Evolutionary conservation across 64 coral and sea anemone species (phyloP), one percentile per base, ranked within the genome.

Genomic region (Dendronephthya gigantea): DNA sequence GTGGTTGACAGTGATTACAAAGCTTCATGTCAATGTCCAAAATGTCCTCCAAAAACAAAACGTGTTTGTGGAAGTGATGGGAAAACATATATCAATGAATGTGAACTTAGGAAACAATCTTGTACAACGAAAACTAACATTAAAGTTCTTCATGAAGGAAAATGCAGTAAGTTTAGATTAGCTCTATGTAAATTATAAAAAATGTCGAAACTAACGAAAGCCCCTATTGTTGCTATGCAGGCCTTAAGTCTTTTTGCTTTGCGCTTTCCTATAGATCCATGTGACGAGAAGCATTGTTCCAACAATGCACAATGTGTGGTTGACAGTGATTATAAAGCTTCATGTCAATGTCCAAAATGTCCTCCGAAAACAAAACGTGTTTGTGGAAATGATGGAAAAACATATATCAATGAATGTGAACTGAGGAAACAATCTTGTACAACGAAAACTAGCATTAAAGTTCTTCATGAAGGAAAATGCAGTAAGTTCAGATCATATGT

Each of bases 391-490:
- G 14, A 74, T 74, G 68, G 68, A 74, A 74, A 74, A 15, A 74
- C 68, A 30, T 74, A 74, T 35, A 3, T 30, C 1, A 74, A 74
- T 35, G 68, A 74, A 70, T 70, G 66, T 70, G 66, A 70, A 70
- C 30, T 70, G 30, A 8, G 25, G 25, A 70, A 31, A 70, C 6
- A 19, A 25, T 70, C 66, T n/a, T 70, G 66, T 70, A 70, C 66
- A 70, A 70, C 66, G 66, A n/a, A 70, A 70, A 70, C 66, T 8
- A 9, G 8, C 19, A 70, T 70, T 8, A 70, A 8, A 70, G 29
- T 70, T 70, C 66, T 70, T 70, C 66, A 70, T 31, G 29, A 70
- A 9, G 66, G 66, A 8, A 70, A 70, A 70, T 70, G 66, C 66
- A 70, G 66, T 70, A 70, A 70, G 66, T n/a, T n/a, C n/a, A n/a